Conservation (phyloP, 2,113 vertebrate species). For the Cathartes aura region DNA sequence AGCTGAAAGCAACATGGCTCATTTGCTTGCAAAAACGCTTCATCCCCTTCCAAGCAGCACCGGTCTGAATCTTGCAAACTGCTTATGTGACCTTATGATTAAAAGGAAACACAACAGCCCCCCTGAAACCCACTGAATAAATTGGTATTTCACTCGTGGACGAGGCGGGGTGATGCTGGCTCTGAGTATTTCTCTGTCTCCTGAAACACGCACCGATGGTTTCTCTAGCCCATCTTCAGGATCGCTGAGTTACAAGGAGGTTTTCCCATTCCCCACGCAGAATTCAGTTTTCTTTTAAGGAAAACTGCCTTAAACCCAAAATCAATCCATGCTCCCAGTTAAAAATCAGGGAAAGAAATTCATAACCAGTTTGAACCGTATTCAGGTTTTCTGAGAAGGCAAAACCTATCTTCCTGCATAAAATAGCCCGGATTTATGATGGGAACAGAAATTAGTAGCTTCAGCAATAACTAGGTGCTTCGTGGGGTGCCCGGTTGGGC, state of each 20-base stretch:
- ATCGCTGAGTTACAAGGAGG: accelerated
- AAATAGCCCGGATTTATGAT: accelerated
- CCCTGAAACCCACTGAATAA: neutral
- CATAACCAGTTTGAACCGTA: accelerated
- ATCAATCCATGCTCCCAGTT: neutral
- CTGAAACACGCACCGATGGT: accelerated
- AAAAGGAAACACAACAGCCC: accelerated
- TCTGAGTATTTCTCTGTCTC: accelerated
- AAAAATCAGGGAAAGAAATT: neutral
- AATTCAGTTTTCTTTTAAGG: neutral
- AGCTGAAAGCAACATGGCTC: neutral
- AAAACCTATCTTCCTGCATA: neutral
- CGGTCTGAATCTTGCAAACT: neutral
- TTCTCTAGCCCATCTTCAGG: neutral
- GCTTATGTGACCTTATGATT: neutral
- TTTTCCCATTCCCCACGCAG: neutral
- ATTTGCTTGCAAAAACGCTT: neutral
- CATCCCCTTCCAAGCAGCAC: neutral
- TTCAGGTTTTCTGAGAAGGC: neutral
- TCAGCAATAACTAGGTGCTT: neutral
- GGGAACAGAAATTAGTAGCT: neutral
- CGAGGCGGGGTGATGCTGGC: neutral
- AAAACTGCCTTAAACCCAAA: neutral
- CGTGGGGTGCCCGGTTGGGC: neutral
- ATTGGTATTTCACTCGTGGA: accelerated